Evolutionary conservation across 1,140 invertebrate species (phyloP), one percentile per base, ranked within the genome.

Genomic region (Tetraneura akinire): DNA sequence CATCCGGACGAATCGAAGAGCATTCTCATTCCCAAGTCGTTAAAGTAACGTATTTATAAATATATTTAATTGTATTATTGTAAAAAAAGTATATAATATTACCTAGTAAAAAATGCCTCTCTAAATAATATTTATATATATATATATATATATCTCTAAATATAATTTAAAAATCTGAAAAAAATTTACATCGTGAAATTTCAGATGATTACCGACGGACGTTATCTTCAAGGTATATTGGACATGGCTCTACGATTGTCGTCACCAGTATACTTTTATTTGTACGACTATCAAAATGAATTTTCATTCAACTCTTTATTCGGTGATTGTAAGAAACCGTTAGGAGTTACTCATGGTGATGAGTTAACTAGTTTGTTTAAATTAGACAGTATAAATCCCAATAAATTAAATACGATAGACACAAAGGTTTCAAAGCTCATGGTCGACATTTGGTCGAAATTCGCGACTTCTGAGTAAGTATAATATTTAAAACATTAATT

Each of bases 341-440:
- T 70, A 82, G 82, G 80, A 21, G 60, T 76, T 18, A 68, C 64
- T 8, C 82, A 83, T 80, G 80, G 51, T 9, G 81, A 82, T 66
- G 81, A 83, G 37, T 21, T 83, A 9, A 80, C 42, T 14, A 82
- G 82, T 71, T 23, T 83, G 14, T 83, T 82, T 49, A 71, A 71
- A 32, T 26, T 23, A 1, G 23, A 51, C 4, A n/a, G 0, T 0
- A 4, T 18, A 14, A 71, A 71, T 71, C 45, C 45, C n/a, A 29
- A 26, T 10, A 21, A 51, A 29, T 26, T 51, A 10, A 80, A 80
- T 26, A 37, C 14, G 32, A 21, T 13, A 42, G 81, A 82, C 21
- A 21, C 64, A 3, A 32, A 16, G 21, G 80, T 80, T 32, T 81
- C 80, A 18, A 73, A 80, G 55, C 42, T 80, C 45, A 80, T 82